Conservation (phyloP, 2,113 vertebrate genomes). For the Pedionomus torquatus region DNA sequence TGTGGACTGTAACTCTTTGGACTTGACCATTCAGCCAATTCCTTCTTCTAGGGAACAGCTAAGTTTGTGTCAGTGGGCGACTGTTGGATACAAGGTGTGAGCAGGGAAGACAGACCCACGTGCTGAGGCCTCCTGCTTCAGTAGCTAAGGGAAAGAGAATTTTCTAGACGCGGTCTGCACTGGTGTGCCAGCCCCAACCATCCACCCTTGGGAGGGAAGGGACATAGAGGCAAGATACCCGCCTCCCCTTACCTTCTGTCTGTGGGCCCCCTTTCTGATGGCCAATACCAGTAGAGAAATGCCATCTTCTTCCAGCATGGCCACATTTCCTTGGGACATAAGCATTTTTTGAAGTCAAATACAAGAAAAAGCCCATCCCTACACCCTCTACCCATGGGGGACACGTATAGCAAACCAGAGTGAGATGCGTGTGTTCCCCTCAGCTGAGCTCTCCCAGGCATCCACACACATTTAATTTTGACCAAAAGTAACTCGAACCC, state of each 20-base stretch:
- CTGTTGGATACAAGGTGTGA: neutral
- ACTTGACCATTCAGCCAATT: accelerated
- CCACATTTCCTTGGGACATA: neutral
- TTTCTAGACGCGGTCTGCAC: neutral
- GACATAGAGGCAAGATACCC: neutral
- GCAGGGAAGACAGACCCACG: neutral
- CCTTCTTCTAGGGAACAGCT: neutral
- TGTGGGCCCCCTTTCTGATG: neutral
- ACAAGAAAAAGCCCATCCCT: neutral
- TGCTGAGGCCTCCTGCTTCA: neutral
- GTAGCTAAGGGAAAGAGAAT: neutral
- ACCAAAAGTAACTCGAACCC: neutral
- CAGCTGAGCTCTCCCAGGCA: neutral
- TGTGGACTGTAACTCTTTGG: neutral
- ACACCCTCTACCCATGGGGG: neutral
- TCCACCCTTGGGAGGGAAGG: neutral
- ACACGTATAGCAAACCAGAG: accelerated
- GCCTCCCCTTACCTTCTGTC: neutral
- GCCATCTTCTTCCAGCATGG: neutral
- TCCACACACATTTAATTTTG: neutral
- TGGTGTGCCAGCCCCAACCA: neutral
- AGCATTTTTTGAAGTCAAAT: neutral
- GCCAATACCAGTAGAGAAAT: neutral
- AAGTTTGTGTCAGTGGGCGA: neutral
- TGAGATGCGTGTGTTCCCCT: neutral